phyloP scores from a whole-genome alignment of 2,888 invertebrate genomes.

The Leptopilina drosophilae region DNA sequence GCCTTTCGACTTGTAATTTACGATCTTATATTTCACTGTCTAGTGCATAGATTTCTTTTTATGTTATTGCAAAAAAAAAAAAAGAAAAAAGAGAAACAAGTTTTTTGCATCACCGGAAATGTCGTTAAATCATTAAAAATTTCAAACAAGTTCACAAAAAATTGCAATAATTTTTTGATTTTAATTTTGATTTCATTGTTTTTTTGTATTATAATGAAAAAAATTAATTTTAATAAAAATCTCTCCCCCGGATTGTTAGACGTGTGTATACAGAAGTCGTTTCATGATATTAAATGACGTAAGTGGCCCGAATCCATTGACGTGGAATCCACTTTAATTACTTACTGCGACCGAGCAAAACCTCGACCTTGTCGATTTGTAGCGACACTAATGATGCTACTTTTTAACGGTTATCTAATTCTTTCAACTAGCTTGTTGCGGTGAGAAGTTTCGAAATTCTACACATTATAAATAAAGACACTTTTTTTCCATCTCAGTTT shows the following conservation, averaged over 20 bases:
- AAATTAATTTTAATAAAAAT: no score
- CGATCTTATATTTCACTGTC: conserved; percentile 33
- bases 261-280: neutral
- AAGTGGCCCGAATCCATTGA: conserved; percentile 35
- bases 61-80: conserved; percentile 18
- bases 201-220: neutral
- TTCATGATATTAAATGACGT: conserved; percentile 33
- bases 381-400: conserved; percentile 35
- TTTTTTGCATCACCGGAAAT: no score
- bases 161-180: no score
- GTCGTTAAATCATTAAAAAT: no score
- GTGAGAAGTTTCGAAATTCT: conserved; percentile 19
- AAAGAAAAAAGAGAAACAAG: neutral
- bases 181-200: no score
- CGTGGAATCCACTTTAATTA: conserved; percentile 34
- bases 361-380: conserved; percentile 36
- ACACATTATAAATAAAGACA: neutral
- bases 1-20: conserved; percentile 15
- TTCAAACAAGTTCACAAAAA: no score
- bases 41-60: conserved; percentile 1
- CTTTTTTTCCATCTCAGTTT: neutral
- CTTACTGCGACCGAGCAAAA: conserved; percentile 23
- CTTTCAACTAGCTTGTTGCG: neutral
- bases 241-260: neutral
- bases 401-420: conserved; percentile 23